Evolutionary conservation across 2,113 vertebrate species (phyloP), one percentile per base, ranked within the genome.

Genomic region (Vidua chalybeata): DNA sequence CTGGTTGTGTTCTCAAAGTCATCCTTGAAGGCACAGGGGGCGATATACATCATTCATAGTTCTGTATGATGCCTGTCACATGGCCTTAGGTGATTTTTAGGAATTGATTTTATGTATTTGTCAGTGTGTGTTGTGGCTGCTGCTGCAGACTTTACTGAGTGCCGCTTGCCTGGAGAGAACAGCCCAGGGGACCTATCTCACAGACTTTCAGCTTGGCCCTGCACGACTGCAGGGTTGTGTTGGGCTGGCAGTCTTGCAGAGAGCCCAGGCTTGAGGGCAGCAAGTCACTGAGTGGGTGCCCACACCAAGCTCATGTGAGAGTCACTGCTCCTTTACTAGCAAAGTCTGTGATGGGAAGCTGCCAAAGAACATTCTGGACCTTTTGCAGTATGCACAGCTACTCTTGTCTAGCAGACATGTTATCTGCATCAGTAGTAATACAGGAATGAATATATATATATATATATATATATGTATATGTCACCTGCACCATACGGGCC

Each of bases 261-360:
- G 26, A 71, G 10, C 27, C 30, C 35, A 58, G n/a, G 15, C 45
- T 33, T 61, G 39, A 39, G 59, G 76, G 23, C 22, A 49, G 31
- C 24, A 4, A 3, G 35, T 49, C 46, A 45, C 24, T 27, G 49
- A 69, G 54, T 0, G 0, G 17, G 19, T 71, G n/a, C 13, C 52
- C 7, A 1, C 23, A 22, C 18, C 15, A 20, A 73, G 35, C 15
- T 68, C 13, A 3, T 10, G 12, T 46, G 48, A 69, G 54, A 39
- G 9, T 24, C 33, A 22, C 18, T 61, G 22, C 33, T 33, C 7
- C 41, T 71, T 55, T 35, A 27, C 24, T 20, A 33, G 20, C 11
- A 66, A 85, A 80, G 52, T 79, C 46, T 8, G 1, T 31, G 3
- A 12, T 71, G 43, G 62, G 41, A 52, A 91, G 48, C 56, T 79